phyloP scores from a whole-genome alignment of 2,797 vertebrate genomes.

The Poliocrania exsul region DNA sequence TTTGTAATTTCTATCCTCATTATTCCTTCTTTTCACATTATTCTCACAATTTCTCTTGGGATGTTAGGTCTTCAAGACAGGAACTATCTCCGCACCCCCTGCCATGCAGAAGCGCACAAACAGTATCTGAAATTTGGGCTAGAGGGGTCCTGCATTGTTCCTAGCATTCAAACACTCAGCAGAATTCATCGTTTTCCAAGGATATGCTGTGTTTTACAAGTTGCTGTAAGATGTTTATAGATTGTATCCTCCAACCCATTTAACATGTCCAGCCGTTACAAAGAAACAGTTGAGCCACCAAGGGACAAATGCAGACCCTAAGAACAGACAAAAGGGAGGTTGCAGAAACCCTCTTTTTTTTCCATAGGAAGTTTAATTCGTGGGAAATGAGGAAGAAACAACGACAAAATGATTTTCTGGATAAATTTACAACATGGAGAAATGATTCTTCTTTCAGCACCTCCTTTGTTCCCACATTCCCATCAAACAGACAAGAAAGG shows the following conservation, averaged over 20 bases:
- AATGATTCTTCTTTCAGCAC: background rate
- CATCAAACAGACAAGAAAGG: background rate
- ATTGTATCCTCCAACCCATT: background rate
- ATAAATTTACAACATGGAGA: background rate
- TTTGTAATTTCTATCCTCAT: background rate
- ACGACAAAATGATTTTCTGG: background rate
- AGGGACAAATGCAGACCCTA: background rate
- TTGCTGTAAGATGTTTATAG: background rate
- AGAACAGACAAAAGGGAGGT: background rate
- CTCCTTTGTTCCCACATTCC: background rate
- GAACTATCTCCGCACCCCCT: background rate
- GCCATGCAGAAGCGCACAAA: background rate
- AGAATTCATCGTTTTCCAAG: background rate
- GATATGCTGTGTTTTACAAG: background rate
- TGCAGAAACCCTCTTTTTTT: background rate
- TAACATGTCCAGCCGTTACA: background rate
- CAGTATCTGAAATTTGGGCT: background rate
- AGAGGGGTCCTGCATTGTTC: accelerated
- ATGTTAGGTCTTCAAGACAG: background rate
- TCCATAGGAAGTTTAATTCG: background rate
- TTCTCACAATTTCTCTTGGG: background rate
- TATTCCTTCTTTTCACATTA: background rate
- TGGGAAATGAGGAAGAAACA: background rate
- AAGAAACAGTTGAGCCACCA: background rate
- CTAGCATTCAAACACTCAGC: background rate